Base-by-base conservation (phyloP, 2,888 invertebrate genomes). In the Zelleria hepariella region DNA sequence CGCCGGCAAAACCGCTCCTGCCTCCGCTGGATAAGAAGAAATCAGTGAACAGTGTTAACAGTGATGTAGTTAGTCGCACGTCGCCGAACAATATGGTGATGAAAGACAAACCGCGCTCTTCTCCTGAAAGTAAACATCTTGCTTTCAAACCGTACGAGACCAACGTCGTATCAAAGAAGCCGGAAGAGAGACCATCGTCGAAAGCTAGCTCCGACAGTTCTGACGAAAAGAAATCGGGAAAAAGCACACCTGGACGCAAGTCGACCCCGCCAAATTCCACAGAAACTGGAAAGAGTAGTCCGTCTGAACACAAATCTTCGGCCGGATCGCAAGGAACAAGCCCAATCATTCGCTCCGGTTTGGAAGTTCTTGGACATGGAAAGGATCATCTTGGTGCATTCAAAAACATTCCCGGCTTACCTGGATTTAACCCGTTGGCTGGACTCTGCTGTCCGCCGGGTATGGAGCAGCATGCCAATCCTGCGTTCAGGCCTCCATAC, bases 101-200 rank as follows among this genome's bases (percentile, higher is more conserved):
- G 62, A 78, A 89, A 84, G 91, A 82, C 72, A 91, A 88, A 76
- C 81, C 80, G 54, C 87, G 89, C 62, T 91, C 91, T 42, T 88
- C 91, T 61, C 92, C 92, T 27, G 92, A 92, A 71, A 89, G 72
- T 65, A 88, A 88, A 75, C 89, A 90, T 63, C 84, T 95, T 69
- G 95, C 94, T 25, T 96, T 95, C 80, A 96, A 95, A 77, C 96
- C 96, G 0, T 96, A 96, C 77, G 95, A 96, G 82, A 91, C 91
- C n/a, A 96, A 94, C 71, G 95, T 95, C 60, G 86, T 94, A 55
- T 90, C 93, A 15, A 94, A 92, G 70, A 85, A 85, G 59, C 82
- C 82, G 2, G 89, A 90, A 61, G 80, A 91, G 69, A 86, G 94
- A 32, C 93, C 93, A 0, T 86, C 92, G 5, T 93, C 93, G 0